Conservation (phyloP, 2,113 vertebrate genomes). For the Zosterops japonicus region DNA sequence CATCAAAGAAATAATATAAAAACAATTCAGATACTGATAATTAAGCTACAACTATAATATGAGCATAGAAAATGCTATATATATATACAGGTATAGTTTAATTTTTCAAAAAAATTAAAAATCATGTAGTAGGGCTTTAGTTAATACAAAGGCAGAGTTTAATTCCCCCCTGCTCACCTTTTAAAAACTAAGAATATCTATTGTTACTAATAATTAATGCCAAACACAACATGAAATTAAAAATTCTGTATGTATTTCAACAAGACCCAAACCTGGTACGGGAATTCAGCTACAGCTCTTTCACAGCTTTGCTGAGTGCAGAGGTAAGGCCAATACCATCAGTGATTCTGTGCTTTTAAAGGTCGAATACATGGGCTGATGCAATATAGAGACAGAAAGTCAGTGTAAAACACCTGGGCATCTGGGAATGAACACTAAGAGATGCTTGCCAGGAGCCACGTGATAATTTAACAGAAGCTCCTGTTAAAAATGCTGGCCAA, state of each 20-base stretch:
- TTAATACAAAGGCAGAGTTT: background rate
- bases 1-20: background rate
- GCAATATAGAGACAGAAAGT: background rate
- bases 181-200: background rate
- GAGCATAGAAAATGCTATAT: background rate
- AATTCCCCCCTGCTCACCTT: rapidly evolving
- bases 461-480: background rate
- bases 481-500: background rate
- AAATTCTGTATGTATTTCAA: background rate
- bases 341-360: background rate
- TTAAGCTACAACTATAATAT: background rate
- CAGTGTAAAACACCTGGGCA: background rate
- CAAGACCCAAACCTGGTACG: background rate
- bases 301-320: background rate
- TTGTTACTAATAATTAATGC: background rate
- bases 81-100: background rate
- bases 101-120: background rate
- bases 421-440: background rate
- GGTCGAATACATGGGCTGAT: background rate
- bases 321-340: background rate
- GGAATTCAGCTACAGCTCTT: background rate
- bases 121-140: background rate
- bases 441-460: background rate
- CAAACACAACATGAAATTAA: background rate
- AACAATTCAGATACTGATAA: background rate